A percentile compares a stretch with the other conserved stretches of the same genome.
phyloP scores from a whole-genome alignment of 2,797 vertebrate species.

The Sternotherus odoratus region DNA sequence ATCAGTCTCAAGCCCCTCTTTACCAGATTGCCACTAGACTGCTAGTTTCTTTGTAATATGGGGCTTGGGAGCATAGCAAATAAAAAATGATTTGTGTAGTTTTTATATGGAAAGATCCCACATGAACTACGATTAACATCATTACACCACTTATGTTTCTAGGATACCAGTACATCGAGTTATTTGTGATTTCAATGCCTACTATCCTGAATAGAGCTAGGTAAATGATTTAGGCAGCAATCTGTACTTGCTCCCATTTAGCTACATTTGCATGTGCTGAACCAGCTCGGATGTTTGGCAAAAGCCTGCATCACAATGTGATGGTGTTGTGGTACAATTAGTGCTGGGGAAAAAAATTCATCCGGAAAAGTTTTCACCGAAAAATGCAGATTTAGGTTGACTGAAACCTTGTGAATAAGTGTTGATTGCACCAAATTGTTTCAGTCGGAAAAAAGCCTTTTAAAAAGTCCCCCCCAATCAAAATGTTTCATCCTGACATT shows the following conservation, averaged over 20 bases:
- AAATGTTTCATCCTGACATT: neutral
- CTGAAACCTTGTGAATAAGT: too few relatives aligned
- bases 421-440: too few relatives aligned
- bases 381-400: neutral
- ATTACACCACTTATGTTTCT: slow-evolving; percentile 42
- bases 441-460: neutral
- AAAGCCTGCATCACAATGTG: neutral
- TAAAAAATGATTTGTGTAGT: slow-evolving; percentile 47
- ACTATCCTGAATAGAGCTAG: neutral
- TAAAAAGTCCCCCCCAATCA: neutral
- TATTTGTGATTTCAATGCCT: slow-evolving; percentile 2
- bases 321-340: neutral
- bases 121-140: slow-evolving; percentile 17
- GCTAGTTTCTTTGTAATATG: slow-evolving; percentile 52
- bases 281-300: neutral
- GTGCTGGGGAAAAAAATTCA: neutral
- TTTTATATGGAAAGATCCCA: slow-evolving; percentile 16
- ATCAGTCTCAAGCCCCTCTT: slow-evolving; percentile 25
- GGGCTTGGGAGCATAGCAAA: neutral
- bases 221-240: neutral
- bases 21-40: slow-evolving; percentile 36
- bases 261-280: neutral
- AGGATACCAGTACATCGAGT: slow-evolving; percentile 37
- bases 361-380: neutral
- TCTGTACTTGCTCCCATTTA: neutral